A percentile compares a stretch with the other conserved stretches of the same genome.
phyloP scores from a whole-genome alignment of 2,797 vertebrate genomes.

The Hylomyscus alleni region DNA sequence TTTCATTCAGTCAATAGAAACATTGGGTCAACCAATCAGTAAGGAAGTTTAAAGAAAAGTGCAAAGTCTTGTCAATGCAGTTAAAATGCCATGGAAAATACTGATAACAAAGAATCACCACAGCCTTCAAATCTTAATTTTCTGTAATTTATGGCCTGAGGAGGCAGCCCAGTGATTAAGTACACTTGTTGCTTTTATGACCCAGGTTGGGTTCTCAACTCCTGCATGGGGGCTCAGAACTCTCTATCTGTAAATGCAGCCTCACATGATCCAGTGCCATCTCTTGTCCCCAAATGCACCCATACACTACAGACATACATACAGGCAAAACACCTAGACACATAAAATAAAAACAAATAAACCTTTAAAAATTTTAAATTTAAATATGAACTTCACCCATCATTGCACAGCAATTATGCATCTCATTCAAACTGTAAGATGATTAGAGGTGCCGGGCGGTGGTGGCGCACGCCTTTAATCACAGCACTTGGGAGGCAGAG shows the following conservation, averaged over 20 bases:
- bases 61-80: neutral
- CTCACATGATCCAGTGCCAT: neutral
- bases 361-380: slow-evolving; percentile 15
- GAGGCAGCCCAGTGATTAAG: neutral
- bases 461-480: too few relatives aligned
- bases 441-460: too few relatives aligned
- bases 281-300: neutral
- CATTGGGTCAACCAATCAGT: slow-evolving; percentile 1
- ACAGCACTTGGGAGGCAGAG: too few relatives aligned
- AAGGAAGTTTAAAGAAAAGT: slow-evolving; percentile 24
- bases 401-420: neutral
- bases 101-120: neutral
- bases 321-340: neutral
- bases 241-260: neutral
- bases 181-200: neutral
- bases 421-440: neutral
- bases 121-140: neutral
- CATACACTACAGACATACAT: neutral
- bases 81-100: slow-evolving; percentile 7
- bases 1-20: slow-evolving; percentile 16
- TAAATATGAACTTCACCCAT: neutral
- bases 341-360: neutral
- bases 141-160: neutral
- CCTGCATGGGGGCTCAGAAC: neutral
- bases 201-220: neutral